A percentile compares a stretch with the other conserved stretches of the same genome.
These are phyloP conservation scores for Geotrupes spiniger DNA, from an alignment of 2,888 invertebrate species.

Conservation along the genomic window DNA sequence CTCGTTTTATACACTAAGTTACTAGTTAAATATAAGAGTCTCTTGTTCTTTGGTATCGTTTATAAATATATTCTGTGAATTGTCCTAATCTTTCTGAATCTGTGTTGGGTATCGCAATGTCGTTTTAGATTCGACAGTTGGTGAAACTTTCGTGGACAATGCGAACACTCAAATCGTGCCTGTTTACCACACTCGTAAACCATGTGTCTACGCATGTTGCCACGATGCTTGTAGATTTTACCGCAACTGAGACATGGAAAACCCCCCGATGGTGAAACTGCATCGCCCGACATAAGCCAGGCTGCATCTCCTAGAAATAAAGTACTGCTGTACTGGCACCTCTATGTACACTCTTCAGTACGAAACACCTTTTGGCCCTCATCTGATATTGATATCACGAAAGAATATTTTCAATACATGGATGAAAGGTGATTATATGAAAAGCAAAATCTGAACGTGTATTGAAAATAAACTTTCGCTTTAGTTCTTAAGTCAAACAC, in stretches of 20 bases:
- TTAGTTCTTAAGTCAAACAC: slow-evolving; percentile 9
- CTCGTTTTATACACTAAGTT: no score
- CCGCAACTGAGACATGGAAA: slow-evolving; percentile 67
- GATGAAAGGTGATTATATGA: no score
- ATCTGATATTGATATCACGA: slow-evolving; percentile 14
- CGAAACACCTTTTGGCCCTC: slow-evolving; percentile 17
- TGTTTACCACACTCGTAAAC: slow-evolving; percentile 70
- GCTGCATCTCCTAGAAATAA: slow-evolving; percentile 47
- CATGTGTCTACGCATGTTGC: slow-evolving; percentile 71
- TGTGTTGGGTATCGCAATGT: slow-evolving; percentile 45
- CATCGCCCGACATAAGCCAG: slow-evolving; percentile 25
- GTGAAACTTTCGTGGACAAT: slow-evolving; percentile 63
- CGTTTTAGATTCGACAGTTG: slow-evolving; percentile 50
- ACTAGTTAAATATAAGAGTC: neutral
- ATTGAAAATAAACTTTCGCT: slow-evolving; percentile 13
- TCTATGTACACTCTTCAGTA: slow-evolving; percentile 17
- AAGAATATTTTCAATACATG: no score
- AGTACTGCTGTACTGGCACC: slow-evolving; percentile 43
- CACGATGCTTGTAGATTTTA: slow-evolving; percentile 79
- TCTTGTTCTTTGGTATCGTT: neutral
- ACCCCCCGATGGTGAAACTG: slow-evolving; percentile 22
- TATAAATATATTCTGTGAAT: slow-evolving; percentile 11
- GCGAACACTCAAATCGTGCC: slow-evolving; percentile 62
- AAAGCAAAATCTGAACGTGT: no score
- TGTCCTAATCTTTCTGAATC: slow-evolving; percentile 17